Conservation (phyloP, 2,888 invertebrate genomes). For the Cantharis lateralis region DNA sequence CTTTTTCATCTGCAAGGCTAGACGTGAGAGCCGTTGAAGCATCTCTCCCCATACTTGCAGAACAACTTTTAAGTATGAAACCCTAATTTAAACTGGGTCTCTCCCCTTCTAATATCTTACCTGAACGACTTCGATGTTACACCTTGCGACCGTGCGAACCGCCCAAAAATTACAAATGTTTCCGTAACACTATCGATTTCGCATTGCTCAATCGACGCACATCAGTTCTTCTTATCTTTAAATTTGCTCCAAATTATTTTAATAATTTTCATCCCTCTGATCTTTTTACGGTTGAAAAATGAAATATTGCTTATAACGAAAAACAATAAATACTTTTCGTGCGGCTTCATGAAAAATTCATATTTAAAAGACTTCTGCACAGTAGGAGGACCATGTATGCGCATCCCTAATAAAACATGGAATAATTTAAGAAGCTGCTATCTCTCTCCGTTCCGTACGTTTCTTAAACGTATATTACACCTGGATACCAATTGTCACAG, state of each 20-base stretch:
- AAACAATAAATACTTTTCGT: conserved; percentile 7
- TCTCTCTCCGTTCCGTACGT: background rate
- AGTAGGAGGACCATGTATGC: background rate
- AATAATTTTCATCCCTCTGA: background rate
- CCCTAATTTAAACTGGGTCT: conserved; percentile 38
- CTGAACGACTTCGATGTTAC: conserved; percentile 26
- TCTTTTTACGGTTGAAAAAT: background rate
- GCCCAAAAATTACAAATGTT: conserved; percentile 30
- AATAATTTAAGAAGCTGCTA: background rate
- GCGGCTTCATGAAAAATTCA: conserved; percentile 17
- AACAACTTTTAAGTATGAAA: conserved; percentile 22
- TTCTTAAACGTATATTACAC: conserved; percentile 6
- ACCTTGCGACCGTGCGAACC: conserved; percentile 43
- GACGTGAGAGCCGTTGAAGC: conserved; percentile 30
- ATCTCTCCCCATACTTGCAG: conserved; percentile 28
- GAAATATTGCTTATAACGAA: background rate
- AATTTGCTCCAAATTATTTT: background rate
- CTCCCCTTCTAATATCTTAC: conserved; percentile 21
- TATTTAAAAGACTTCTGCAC: conserved; percentile 5
- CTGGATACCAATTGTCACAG: conserved; percentile 11
- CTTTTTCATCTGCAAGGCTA: conserved; percentile 24
- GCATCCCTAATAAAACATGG: conserved; percentile 11
- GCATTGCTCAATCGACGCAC: background rate
- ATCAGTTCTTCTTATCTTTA: background rate
- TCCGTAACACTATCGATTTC: conserved; percentile 14